These are phyloP conservation scores for Epinotia nisella DNA, from an alignment of 2,888 invertebrate genomes.

Conservation along the genomic window DNA sequence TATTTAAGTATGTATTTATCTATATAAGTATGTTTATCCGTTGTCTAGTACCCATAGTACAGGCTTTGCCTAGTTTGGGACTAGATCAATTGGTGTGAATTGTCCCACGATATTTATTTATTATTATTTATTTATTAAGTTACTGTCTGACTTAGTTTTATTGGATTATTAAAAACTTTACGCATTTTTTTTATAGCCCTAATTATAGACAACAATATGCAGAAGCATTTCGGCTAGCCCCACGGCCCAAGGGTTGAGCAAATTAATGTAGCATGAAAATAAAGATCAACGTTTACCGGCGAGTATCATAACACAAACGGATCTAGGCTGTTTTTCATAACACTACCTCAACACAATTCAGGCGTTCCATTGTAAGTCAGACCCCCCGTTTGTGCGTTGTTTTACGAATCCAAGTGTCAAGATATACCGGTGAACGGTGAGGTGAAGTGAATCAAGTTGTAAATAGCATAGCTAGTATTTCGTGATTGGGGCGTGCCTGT, in stretches of 20 bases:
- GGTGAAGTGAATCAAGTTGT: neutral
- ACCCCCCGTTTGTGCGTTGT: neutral
- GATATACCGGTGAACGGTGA: neutral
- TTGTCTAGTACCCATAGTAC: too few relatives aligned
- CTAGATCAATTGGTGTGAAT: too few relatives aligned
- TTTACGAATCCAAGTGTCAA: neutral
- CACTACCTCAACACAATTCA: neutral
- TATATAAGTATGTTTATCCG: too few relatives aligned
- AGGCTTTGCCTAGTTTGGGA: too few relatives aligned
- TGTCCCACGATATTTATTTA: too few relatives aligned
- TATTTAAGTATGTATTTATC: too few relatives aligned
- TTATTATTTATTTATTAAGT: too few relatives aligned
- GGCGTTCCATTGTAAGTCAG: neutral
- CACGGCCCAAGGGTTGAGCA: slow-evolving; percentile 46
- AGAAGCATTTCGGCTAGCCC: slow-evolving; percentile 35
- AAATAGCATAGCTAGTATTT: slow-evolving; percentile 62
- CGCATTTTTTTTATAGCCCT: slow-evolving; percentile 22
- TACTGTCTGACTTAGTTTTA: too few relatives aligned
- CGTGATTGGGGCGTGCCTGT: slow-evolving; percentile 78
- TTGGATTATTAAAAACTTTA: neutral
- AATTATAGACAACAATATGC: slow-evolving; percentile 33
- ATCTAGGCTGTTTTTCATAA: slow-evolving; percentile 55
- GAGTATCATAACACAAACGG: slow-evolving; percentile 71
- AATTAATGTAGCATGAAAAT: slow-evolving; percentile 67
- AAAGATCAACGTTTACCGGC: slow-evolving; percentile 60